A percentile compares a stretch with the other conserved stretches of the same genome.
Evolutionary conservation across 2,888 invertebrate species (phyloP).

Genomic region (Drosophila quasianomalipes): DNA sequence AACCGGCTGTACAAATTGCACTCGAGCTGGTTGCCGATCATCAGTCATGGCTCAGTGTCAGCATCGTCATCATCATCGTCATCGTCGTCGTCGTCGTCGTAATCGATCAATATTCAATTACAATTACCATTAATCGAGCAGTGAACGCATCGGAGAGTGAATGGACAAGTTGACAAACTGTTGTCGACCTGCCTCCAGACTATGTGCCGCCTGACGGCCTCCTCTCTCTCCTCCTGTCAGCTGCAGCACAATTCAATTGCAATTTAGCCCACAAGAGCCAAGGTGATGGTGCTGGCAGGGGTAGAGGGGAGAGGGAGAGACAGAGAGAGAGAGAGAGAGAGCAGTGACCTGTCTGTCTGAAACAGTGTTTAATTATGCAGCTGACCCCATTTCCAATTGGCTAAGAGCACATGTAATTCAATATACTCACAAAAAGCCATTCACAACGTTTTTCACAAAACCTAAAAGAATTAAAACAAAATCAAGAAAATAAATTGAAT

Average conservation of each 20-base stretch:
- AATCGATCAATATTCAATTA: conserved; percentile 74
- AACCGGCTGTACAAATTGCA: conserved; percentile 25
- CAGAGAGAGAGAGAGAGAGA: background rate
- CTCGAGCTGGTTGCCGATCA: conserved; percentile 33
- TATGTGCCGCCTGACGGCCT: conserved; percentile 17
- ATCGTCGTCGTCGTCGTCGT: conserved; percentile 26
- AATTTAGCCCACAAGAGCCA: conserved; percentile 27
- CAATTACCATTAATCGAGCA: conserved; percentile 55
- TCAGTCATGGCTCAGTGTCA: conserved; percentile 66
- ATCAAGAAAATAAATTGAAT: conserved; percentile 56
- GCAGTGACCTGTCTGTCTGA: conserved; percentile 11
- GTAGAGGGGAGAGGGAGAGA: background rate
- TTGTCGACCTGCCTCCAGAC: conserved; percentile 42
- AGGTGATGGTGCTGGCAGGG: conserved; percentile 33
- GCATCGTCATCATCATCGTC: conserved; percentile 44
- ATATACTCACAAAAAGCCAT: conserved; percentile 29
- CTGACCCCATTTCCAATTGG: conserved; percentile 19
- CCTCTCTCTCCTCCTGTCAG: background rate
- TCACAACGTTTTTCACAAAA: conserved; percentile 1
- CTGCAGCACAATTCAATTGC: conserved; percentile 53
- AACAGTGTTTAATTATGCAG: conserved; percentile 59
- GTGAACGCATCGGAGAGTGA: conserved; percentile 36
- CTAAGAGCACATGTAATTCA: conserved; percentile 59
- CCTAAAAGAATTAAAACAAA: conserved; percentile 2
- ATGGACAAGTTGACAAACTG: conserved; percentile 41